phyloP scores from a whole-genome alignment of 2,888 invertebrate genomes.

The Acleris emargana region DNA sequence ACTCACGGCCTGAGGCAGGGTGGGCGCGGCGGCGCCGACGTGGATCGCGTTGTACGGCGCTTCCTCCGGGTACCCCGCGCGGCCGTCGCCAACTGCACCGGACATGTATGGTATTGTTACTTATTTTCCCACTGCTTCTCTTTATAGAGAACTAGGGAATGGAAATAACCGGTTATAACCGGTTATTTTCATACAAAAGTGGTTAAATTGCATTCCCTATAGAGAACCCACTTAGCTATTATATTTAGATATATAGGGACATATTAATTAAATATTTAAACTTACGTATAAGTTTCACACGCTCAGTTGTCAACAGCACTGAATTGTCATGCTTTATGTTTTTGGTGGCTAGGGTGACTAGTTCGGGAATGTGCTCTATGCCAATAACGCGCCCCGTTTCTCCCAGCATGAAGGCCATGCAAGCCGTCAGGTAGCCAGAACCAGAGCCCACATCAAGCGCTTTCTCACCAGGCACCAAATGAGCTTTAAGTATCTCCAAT shows the following conservation, averaged over 20 bases:
- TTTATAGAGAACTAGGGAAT: not conserved
- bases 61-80: constrained; percentile 88
- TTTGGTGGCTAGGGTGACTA: constrained; percentile 88
- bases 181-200: no score
- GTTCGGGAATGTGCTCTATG: constrained; percentile 94
- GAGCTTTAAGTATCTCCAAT: constrained; percentile 91
- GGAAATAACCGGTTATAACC: no score
- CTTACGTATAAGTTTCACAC: constrained; percentile 88
- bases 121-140: not conserved
- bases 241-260: not conserved
- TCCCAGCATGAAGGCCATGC: constrained; percentile 94
- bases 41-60: constrained; percentile 97
- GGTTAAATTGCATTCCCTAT: no score
- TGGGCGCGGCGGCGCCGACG: constrained; percentile 94
- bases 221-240: not conserved
- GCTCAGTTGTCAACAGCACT: constrained; percentile 86
- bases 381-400: constrained; percentile 88
- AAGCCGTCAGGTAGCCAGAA: constrained; percentile 95
- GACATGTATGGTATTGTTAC: not conserved
- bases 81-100: constrained; percentile 92
- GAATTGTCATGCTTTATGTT: constrained; percentile 91
- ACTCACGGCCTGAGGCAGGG: constrained; percentile 88
- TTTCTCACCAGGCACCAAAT: constrained; percentile 89
- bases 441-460: constrained; percentile 97
- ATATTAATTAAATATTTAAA: constrained; percentile 6